phyloP scores from a whole-genome alignment of 2,797 vertebrate genomes.

The Netta rufina region DNA sequence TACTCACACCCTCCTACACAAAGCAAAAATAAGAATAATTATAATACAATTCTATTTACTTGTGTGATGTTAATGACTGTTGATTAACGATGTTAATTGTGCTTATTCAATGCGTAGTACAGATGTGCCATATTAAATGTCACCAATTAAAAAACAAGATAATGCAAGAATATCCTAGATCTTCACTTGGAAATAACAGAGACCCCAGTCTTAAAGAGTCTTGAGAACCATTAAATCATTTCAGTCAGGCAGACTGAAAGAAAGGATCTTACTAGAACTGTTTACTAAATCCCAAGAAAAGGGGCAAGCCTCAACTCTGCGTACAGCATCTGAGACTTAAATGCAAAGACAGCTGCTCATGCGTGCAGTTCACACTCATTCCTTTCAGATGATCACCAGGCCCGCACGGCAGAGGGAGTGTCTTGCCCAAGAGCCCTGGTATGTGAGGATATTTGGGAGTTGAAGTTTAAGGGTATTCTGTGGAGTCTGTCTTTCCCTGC shows the following conservation, averaged over 20 bases:
- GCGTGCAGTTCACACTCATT: accelerated
- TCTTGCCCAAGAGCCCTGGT: neutral
- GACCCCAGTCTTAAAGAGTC: neutral
- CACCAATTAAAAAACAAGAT: neutral
- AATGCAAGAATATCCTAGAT: neutral
- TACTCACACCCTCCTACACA: constrained; percentile 91
- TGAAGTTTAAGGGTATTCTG: neutral
- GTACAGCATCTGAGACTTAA: accelerated
- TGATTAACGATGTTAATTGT: neutral
- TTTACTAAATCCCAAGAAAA: neutral
- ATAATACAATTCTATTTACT: neutral
- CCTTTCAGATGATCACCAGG: neutral
- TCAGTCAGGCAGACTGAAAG: neutral
- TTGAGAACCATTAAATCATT: neutral
- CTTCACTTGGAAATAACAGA: neutral
- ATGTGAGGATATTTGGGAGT: neutral
- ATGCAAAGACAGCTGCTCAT: neutral
- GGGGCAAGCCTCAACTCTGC: neutral
- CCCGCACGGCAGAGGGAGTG: neutral
- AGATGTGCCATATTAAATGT: neutral
- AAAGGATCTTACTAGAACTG: neutral
- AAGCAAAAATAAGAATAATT: constrained; percentile 17
- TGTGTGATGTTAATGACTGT: neutral
- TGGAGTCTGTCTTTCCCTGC: neutral
- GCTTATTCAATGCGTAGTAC: neutral